Conservation (phyloP, 2,797 vertebrate genomes). For the Fistularia tabacaria region DNA sequence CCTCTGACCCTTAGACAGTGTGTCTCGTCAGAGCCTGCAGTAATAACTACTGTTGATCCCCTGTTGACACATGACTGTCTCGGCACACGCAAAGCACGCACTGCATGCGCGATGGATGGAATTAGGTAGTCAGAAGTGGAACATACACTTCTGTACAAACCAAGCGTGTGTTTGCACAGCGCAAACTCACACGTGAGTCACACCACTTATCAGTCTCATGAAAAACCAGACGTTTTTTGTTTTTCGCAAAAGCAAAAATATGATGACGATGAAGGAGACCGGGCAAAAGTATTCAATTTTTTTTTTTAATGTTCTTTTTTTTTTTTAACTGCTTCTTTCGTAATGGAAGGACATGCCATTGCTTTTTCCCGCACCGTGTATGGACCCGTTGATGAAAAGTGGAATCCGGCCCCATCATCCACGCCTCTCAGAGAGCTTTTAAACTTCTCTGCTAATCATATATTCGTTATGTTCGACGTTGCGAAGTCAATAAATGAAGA, state of each 20-base stretch:
- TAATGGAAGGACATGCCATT: constrained; percentile 34
- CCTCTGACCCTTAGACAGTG: constrained; percentile 67
- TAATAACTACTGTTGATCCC: constrained; percentile 68
- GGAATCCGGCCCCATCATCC: constrained; percentile 42
- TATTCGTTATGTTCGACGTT: constrained; percentile 23
- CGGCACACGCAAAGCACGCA: constrained; percentile 37
- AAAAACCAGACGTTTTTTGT: background rate
- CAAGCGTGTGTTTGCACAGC: constrained; percentile 36
- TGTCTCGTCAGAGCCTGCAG: constrained; percentile 60
- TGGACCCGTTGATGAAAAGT: constrained; percentile 50
- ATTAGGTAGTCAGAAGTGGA: constrained; percentile 47
- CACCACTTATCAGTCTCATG: constrained; percentile 3
- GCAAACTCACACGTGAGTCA: constrained; percentile 19
- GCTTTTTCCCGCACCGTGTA: constrained; percentile 31
- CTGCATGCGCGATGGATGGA: constrained; percentile 45
- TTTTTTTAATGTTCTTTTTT: constrained; percentile 23
- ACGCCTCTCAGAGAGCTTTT: constrained; percentile 56
- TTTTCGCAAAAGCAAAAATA: constrained; percentile 15
- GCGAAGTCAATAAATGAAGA: constrained; percentile 41
- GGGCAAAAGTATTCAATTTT: constrained; percentile 19
- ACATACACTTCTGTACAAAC: constrained; percentile 16
- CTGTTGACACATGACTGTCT: constrained; percentile 68
- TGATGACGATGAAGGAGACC: constrained; percentile 8
- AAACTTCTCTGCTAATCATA: constrained; percentile 34
- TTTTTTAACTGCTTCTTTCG: constrained; percentile 32